A percentile compares a stretch with the other conserved stretches of the same genome.
phyloP scores from a whole-genome alignment of 2,888 invertebrate genomes.

The Didymodactylos carnosus region DNA sequence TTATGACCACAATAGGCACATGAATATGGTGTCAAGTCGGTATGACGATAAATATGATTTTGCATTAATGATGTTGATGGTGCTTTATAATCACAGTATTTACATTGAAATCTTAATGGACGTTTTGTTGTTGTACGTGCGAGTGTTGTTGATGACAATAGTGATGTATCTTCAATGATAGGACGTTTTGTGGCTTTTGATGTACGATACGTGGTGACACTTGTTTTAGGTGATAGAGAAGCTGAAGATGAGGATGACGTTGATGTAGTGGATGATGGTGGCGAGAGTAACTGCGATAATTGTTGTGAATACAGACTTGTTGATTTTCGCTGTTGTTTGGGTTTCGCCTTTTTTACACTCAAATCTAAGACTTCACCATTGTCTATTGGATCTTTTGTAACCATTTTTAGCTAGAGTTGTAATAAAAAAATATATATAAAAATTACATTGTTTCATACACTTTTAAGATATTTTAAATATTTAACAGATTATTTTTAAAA shows the following conservation, averaged over 20 bases:
- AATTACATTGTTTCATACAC: too few relatives aligned
- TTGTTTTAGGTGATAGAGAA: not conserved
- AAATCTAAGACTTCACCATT: slow-evolving; percentile 5
- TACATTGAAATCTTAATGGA: slow-evolving; percentile 11
- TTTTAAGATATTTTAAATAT: too few relatives aligned
- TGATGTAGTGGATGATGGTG: not conserved
- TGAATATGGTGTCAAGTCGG: slow-evolving; percentile 11
- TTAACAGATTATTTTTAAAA: not conserved
- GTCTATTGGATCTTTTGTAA: not conserved
- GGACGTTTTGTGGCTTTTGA: not conserved
- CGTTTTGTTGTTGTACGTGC: not conserved
- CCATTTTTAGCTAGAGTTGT: not conserved
- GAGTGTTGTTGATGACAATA: not conserved
- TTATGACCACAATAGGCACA: slow-evolving; percentile 14
- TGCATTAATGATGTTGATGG: slow-evolving; percentile 10
- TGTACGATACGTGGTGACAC: not conserved
- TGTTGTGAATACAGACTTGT: too few relatives aligned
- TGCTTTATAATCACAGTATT: slow-evolving; percentile 6
- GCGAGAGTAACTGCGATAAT: not conserved
- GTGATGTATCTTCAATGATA: too few relatives aligned
- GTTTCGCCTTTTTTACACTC: not conserved
- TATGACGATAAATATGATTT: slow-evolving; percentile 14
- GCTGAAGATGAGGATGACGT: not conserved
- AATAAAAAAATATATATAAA: not conserved
- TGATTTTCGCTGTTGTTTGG: not conserved